Percentiles rank a stretch among this genome's conserved stretches.
These are phyloP conservation scores for Eupleurogrammus muticus DNA, from an alignment of 2,797 vertebrate genomes.

Conservation along the genomic window DNA sequence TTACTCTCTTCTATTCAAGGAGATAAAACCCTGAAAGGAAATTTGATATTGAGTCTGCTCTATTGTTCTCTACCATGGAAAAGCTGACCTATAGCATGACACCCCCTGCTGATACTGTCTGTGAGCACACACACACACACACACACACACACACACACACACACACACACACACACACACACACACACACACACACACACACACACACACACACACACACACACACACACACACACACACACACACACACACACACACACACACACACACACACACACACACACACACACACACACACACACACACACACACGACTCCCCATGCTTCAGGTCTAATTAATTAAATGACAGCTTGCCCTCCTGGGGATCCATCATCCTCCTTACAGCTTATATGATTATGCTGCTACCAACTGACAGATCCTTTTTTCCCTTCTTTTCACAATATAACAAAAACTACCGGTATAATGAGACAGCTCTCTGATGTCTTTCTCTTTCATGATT, in stretches of 20 bases:
- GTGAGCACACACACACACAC: constrained; percentile 9
- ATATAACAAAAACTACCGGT: constrained; percentile 25
- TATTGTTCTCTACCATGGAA: constrained; percentile 34
- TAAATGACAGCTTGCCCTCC: constrained; percentile 66
- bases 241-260: background rate
- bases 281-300: background rate
- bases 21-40: constrained; percentile 6
- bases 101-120: constrained; percentile 38
- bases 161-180: constrained; percentile 11
- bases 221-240: background rate
- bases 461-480: constrained; percentile 25
- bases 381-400: constrained; percentile 35
- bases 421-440: constrained; percentile 23
- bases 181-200: constrained; percentile 4
- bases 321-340: constrained; percentile 58
- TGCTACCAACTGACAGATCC: constrained; percentile 32
- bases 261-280: background rate
- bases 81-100: constrained; percentile 48
- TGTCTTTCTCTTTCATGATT: constrained; percentile 14
- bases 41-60: constrained; percentile 22
- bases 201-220: background rate
- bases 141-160: constrained; percentile 1
- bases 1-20: constrained; percentile 2
- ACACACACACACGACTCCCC: constrained; percentile 3
- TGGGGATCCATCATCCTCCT: constrained; percentile 53